Percentiles rank a stretch among this genome's conserved stretches.
Evolutionary conservation across 1,140 invertebrate species (phyloP).

Genomic region (Danaus melanippus): DNA sequence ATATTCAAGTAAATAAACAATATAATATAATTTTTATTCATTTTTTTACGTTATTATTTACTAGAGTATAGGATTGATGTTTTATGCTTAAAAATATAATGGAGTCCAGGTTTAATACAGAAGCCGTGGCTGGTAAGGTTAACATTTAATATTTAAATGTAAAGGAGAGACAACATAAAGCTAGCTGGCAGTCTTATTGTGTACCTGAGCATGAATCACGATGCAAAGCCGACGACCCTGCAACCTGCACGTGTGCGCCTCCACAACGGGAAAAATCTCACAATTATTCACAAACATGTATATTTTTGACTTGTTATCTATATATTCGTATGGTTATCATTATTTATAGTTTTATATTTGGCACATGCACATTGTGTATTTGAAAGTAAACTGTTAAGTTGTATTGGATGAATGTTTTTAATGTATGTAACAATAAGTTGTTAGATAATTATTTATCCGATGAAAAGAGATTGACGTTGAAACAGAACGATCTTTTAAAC

Average conservation of each 20-base stretch:
- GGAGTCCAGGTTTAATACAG: too few relatives aligned
- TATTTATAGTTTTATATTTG: too few relatives aligned
- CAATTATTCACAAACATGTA: not conserved
- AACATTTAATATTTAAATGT: slow-evolving; percentile 6
- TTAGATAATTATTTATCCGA: too few relatives aligned
- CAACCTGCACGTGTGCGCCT: slow-evolving; percentile 18
- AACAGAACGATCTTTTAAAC: too few relatives aligned
- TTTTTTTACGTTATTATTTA: slow-evolving; percentile 4
- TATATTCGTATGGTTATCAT: too few relatives aligned
- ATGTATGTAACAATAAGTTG: too few relatives aligned
- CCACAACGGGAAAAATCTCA: slow-evolving; percentile 18
- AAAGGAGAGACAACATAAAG: slow-evolving; percentile 14
- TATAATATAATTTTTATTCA: slow-evolving; percentile 11
- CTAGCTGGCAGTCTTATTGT: slow-evolving; percentile 16
- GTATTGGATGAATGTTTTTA: too few relatives aligned
- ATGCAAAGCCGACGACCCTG: slow-evolving; percentile 19
- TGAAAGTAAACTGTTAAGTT: too few relatives aligned
- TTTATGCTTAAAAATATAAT: not conserved
- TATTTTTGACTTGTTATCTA: too few relatives aligned
- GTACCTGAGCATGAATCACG: slow-evolving; percentile 25
- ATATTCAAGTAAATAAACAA: slow-evolving; percentile 4
- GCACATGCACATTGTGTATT: too few relatives aligned
- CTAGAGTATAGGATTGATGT: not conserved
- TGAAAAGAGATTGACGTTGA: too few relatives aligned
- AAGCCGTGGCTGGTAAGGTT: not conserved